Base-by-base conservation (phyloP, 1,140 invertebrate genomes). In the Euwallacea similis region DNA sequence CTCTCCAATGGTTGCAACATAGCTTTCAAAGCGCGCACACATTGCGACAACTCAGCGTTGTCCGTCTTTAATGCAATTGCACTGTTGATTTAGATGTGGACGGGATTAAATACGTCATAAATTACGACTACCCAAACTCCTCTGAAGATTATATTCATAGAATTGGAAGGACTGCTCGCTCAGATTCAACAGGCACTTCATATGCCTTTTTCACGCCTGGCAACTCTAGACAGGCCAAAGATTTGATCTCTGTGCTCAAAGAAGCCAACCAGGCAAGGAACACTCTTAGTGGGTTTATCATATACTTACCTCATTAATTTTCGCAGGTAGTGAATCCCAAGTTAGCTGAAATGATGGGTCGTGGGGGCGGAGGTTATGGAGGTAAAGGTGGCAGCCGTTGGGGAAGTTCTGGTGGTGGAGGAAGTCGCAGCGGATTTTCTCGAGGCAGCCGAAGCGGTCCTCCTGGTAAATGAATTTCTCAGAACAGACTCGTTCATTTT, bases 101-200 rank as follows among this genome's bases (percentile, higher is more conserved):
- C 84, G 98, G 98, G 83, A 97, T 99, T 72, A 98, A 98, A 84
- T 98, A 94, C 88, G 98, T 99, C 66, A 97, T 99, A 82, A 99
- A 99, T 85, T 99, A 93, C 87, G 98, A 99, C 84, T 99, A 98
- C 84, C 97, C 98, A 60, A 95, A 94, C 81, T 95, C 94, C 71
- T 97, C 95, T 71, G 98, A 99, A 85, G 98, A 99, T 84, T 99
- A 99, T 82, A 97, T 99, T 78, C 98, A 99, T 84, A 99, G 98
- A 75, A 99, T 99, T 83, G 98, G 98, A 54, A 90, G 98, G 77
- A 99, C 98, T 71, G 98, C 95, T 62, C 87, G 98, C 42, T 94
- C 91, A 62, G 89, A 94, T 81, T 90, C 91, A 74, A 95, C 93
- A 70, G 98, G 98, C 56, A 99, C 97, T 41, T 96, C 98, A 33